phyloP scores from a whole-genome alignment of 1,140 invertebrate genomes.

The Drosophila lowei region DNA sequence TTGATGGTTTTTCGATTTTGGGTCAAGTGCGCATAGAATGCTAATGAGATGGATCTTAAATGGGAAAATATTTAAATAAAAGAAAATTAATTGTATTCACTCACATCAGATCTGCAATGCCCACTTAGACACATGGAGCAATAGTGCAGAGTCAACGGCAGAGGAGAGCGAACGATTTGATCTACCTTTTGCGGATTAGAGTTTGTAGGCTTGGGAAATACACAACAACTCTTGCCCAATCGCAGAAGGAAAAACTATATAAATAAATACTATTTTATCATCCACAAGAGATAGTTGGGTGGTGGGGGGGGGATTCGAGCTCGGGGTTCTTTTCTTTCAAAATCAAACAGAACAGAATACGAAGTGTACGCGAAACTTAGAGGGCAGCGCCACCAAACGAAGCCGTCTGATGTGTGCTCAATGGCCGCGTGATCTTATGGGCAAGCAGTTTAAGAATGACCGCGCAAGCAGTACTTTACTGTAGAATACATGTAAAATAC shows the following conservation, averaged over 20 bases:
- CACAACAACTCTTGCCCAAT: slow-evolving; percentile 73
- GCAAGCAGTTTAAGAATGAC: slow-evolving; percentile 48
- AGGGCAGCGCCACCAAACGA: slow-evolving; percentile 11
- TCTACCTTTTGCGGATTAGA: slow-evolving; percentile 82
- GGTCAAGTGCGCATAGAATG: slow-evolving; percentile 59
- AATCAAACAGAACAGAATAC: neutral
- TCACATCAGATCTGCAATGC: slow-evolving; percentile 67
- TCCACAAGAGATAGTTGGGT: no score
- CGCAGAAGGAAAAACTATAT: slow-evolving; percentile 56
- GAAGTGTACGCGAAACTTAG: neutral
- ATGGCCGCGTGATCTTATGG: neutral
- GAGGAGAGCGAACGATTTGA: slow-evolving; percentile 71
- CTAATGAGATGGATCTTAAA: slow-evolving; percentile 17
- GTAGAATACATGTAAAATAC: slow-evolving; percentile 9
- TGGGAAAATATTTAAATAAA: neutral
- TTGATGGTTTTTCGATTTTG: slow-evolving; percentile 63
- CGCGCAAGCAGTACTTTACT: slow-evolving; percentile 7
- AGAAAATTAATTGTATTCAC: slow-evolving; percentile 63
- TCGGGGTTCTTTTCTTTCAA: neutral
- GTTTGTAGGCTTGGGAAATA: slow-evolving; percentile 50
- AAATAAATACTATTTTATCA: neutral
- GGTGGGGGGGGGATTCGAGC: slow-evolving; percentile 34
- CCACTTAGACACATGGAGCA: slow-evolving; percentile 62
- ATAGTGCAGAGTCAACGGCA: slow-evolving; percentile 77
- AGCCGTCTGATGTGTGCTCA: rapidly evolving